Evolutionary conservation across 2,797 vertebrate species (phyloP), one percentile per base, ranked within the genome.

Genomic region (Macropus fuliginosus): DNA sequence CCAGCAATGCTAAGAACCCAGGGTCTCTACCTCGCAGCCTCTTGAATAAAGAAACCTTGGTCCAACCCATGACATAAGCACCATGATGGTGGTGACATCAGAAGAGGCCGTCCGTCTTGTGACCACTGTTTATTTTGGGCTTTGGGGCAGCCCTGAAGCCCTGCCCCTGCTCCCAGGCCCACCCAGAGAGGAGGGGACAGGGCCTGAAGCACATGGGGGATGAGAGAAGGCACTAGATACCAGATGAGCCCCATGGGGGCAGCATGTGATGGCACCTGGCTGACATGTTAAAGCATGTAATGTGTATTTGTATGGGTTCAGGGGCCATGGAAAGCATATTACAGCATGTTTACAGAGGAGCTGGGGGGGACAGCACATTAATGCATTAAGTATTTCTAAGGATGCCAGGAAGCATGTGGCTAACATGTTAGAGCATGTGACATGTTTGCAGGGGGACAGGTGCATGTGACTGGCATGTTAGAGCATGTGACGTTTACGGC

Each of bases 241-340:
- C n/a, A 74, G 34, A 62, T 34, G 31, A 62, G 4, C 59, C 59
- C 59, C 4, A 1, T 91, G 40, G 27, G 89, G 50, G 89, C 34
- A 31, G 50, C 5, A 0, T 14, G 50, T 50, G 57, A 93, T 94
- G 92, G 81, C 94, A 94, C 93, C 91, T 91, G 74, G 91, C 52
- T 90, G 94, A 90, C 93, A 54, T 93, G 31, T 81, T 89, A 90
- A 46, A 8, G 34, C 91, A 93, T 56, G 56, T 55, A 55, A 55
- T 2, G 55, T 18, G 16, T 55, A 56, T 62, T 46, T 89, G 46
- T 1, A 90, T 46, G 50, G 59, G 95, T 90, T 95, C 91, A 12
- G 54, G 94, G 95, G 95, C 40, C 57, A 11, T 40, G 57, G 6
- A 56, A 81, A 66, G 87, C 29, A 96, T 96, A 95, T 54, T n/a